phyloP scores from a whole-genome alignment of 2,888 invertebrate species.

The Zaprionus bogoriensis region DNA sequence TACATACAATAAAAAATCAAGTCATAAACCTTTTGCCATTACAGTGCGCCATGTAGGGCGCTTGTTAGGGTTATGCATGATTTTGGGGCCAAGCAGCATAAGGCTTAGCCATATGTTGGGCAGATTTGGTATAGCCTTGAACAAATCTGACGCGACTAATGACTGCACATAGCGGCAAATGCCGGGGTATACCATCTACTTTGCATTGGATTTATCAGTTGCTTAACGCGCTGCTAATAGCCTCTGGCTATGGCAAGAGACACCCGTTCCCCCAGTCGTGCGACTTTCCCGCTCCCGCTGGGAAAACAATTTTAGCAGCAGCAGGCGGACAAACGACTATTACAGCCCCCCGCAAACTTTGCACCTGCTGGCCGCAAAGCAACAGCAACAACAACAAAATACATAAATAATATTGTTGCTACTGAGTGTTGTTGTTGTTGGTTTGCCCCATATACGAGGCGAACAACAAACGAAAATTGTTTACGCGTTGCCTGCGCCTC shows the following conservation, averaged over 20 bases:
- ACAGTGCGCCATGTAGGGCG: constrained; percentile 24
- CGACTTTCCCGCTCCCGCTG: constrained; percentile 13
- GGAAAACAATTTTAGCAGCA: constrained; percentile 59
- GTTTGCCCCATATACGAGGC: constrained; percentile 5
- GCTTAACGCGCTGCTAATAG: constrained; percentile 56
- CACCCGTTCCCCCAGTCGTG: too few relatives aligned
- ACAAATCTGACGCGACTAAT: too few relatives aligned
- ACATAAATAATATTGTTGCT: constrained; percentile 72
- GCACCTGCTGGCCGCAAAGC: constrained; percentile 61
- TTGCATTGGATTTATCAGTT: constrained; percentile 36
- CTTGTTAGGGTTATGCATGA: constrained; percentile 17
- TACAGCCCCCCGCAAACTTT: constrained; percentile 42
- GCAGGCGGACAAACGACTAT: constrained; percentile 43
- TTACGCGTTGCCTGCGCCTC: constrained; percentile 48
- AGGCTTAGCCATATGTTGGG: too few relatives aligned
- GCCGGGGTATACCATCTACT: neutral
- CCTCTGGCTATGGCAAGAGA: constrained; percentile 50
- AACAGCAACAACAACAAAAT: constrained; percentile 34
- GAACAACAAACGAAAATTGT: constrained; percentile 65
- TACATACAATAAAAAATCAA: constrained; percentile 70
- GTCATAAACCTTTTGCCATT: constrained; percentile 66
- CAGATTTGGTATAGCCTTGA: too few relatives aligned
- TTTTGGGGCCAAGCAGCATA: too few relatives aligned
- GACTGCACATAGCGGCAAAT: too few relatives aligned
- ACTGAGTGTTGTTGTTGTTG: constrained; percentile 19